phyloP scores from a whole-genome alignment of 2,888 invertebrate species.

The Galerucella pusilla region DNA sequence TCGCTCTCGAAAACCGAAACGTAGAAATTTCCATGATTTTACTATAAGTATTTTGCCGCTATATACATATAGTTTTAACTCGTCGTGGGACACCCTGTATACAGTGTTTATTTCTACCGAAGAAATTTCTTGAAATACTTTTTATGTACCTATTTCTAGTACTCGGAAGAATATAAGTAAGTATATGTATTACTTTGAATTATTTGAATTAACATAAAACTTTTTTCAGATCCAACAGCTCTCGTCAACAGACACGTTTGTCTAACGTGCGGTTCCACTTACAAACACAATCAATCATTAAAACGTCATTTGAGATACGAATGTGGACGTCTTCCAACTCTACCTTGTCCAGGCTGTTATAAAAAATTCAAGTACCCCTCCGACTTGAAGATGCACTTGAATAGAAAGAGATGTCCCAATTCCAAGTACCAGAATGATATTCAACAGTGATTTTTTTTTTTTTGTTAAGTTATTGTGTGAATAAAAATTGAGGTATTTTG shows the following conservation, averaged over 20 bases:
- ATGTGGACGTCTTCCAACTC: conserved; percentile 53
- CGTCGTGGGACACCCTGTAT: too few relatives aligned
- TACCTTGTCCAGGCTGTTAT: conserved; percentile 39
- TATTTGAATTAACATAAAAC: background rate
- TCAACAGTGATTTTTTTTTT: background rate
- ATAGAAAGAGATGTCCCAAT: conserved; percentile 29
- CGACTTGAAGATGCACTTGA: conserved; percentile 33
- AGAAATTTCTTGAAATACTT: too few relatives aligned
- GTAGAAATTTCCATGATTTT: too few relatives aligned
- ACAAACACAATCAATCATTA: conserved; percentile 47
- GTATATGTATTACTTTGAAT: background rate
- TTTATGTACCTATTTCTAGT: background rate
- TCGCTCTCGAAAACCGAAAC: too few relatives aligned
- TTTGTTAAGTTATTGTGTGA: background rate
- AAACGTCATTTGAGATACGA: conserved; percentile 50
- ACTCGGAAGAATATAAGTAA: background rate
- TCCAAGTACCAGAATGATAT: background rate
- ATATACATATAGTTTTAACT: too few relatives aligned
- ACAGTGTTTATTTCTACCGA: too few relatives aligned
- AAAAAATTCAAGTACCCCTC: conserved; percentile 36
- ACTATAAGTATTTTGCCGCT: too few relatives aligned
- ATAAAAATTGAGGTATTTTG: background rate
- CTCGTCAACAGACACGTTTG: conserved; percentile 16
- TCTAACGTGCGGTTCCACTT: conserved; percentile 45
- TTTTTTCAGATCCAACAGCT: background rate